These are phyloP conservation scores for Aelia acuminata DNA, from an alignment of 2,888 invertebrate species.

Conservation along the genomic window DNA sequence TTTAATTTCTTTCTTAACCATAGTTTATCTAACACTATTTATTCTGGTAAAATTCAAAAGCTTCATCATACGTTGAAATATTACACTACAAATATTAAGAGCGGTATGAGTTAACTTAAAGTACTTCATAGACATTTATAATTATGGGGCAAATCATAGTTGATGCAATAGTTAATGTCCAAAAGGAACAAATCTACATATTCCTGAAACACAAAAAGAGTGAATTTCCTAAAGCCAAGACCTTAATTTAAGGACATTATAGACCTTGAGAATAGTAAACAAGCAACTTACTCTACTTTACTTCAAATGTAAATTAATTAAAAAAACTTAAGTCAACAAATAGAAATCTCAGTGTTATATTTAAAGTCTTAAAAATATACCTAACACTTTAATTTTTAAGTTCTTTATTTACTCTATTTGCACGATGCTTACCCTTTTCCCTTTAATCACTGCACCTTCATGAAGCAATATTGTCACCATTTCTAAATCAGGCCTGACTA, in stretches of 20 bases:
- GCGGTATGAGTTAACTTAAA: background rate
- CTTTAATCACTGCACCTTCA: conserved; percentile 90
- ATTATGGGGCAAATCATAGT: background rate
- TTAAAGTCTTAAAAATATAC: too few relatives aligned
- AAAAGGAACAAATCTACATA: too few relatives aligned
- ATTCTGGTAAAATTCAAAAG: background rate
- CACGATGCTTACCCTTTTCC: conserved; percentile 73
- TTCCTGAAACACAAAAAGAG: background rate
- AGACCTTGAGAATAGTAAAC: too few relatives aligned
- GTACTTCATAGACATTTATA: background rate
- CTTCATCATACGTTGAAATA: background rate
- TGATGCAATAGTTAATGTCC: too few relatives aligned
- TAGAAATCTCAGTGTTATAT: too few relatives aligned
- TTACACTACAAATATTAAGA: background rate
- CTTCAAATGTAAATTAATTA: too few relatives aligned
- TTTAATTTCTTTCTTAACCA: background rate
- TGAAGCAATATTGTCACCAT: conserved; percentile 87
- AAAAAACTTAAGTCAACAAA: too few relatives aligned
- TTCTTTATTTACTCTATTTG: background rate
- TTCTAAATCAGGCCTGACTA: conserved; percentile 87
- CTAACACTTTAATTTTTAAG: background rate
- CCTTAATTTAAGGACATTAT: too few relatives aligned
- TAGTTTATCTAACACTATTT: background rate
- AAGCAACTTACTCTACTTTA: too few relatives aligned
- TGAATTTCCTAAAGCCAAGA: too few relatives aligned